These are phyloP conservation scores for Brachionus rotundiformis DNA, from an alignment of 1,140 invertebrate species.

Conservation along the genomic window DNA sequence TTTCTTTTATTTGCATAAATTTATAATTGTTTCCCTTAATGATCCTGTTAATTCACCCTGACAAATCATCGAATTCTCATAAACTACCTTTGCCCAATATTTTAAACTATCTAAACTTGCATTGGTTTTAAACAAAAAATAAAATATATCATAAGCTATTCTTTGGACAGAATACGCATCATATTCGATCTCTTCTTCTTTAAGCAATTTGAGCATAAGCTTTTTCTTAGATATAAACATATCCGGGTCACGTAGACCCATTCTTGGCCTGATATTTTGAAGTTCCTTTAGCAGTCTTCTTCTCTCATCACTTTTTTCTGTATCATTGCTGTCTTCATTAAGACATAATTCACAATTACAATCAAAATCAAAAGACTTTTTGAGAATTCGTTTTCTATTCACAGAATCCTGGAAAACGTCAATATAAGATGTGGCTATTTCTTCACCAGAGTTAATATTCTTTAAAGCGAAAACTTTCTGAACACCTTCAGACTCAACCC, in stretches of 20 bases:
- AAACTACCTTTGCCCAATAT: background rate
- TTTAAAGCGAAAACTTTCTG: background rate
- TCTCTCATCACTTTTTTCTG: background rate
- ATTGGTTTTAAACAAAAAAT: background rate
- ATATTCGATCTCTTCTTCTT: constrained; percentile 13
- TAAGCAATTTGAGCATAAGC: background rate
- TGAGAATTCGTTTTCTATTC: background rate
- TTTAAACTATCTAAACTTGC: background rate
- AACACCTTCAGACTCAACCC: background rate
- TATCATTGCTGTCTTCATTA: background rate
- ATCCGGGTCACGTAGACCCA: background rate
- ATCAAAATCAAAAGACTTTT: background rate
- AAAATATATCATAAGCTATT: constrained; percentile 5
- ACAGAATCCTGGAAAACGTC: background rate
- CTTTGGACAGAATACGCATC: background rate
- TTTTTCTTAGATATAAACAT: background rate
- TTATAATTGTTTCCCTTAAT: background rate
- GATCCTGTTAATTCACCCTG: background rate
- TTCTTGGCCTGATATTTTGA: background rate
- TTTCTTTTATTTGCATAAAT: background rate
- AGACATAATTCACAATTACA: constrained; percentile 5
- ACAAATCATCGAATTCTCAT: background rate
- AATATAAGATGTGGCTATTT: constrained; percentile 6
- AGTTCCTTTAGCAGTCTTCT: background rate
- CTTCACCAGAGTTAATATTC: background rate